Evolutionary conservation across 30 jellyfish, hydroid and myxozoan genomes (phyloP), one percentile per base, ranked within the genome.

Genomic region (Haliclystus octoradiatus): DNA sequence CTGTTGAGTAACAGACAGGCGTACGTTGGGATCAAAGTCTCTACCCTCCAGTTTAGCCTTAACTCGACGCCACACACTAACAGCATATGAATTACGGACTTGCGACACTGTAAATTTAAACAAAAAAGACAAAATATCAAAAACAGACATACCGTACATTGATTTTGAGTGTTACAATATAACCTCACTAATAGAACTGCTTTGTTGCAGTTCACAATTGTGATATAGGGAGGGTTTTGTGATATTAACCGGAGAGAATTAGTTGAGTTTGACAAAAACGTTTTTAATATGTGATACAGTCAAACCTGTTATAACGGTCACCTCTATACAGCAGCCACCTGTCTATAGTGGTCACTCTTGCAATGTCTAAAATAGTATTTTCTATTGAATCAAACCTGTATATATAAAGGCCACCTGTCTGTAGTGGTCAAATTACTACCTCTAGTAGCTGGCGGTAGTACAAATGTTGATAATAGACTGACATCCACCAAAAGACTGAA

Each of bases 41-140:
- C 95, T 78, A 28, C 97, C 97, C 68, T 88, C 97, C 68, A 88
- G 84, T 63, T 88, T 88, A 2, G 97, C 97, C 72, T 88, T 88
- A 65, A 88, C 93, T 14, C 97, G 95, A 50, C 83, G 79, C 97
- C 97, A 88, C 22, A 88, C 97, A 68, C 76, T 88, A 68, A 88
- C 83, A 19, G 97, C 97, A 60, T 80, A 88, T 24, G 68, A 14
- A 65, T 88, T 88, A 74, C 73, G 80, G 60, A 80, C 97, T 60
- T 88, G 97, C 74, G 65, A 69, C 46, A 93, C 97, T 88, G 72
- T 24, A 57, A 22, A 71, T 14, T 33, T 35, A 35, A 26, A 25
- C 49, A 26, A 33, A 67, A 33, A 0, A 34, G 72, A 35, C 26
- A 62, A 35, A 3, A 2, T 25, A 28, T 3, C 15, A 25, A 47